These are phyloP conservation scores for Agrotis ipsilon DNA, from an alignment of 2,888 invertebrate genomes.

Conservation along the genomic window DNA sequence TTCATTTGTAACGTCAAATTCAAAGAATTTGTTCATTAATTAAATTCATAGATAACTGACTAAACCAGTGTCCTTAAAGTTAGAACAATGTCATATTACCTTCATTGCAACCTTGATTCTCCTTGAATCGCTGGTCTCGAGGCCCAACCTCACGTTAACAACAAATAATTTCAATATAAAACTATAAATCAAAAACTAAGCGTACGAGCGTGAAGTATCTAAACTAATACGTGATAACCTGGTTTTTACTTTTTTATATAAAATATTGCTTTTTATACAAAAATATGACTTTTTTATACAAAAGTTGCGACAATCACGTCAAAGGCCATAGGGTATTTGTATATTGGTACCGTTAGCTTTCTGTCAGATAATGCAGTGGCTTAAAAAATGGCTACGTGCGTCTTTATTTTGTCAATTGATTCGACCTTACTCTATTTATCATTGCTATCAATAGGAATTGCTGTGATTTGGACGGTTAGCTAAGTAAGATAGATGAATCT, in stretches of 20 bases:
- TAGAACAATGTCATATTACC: slow-evolving; percentile 1
- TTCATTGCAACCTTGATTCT: slow-evolving; percentile 13
- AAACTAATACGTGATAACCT: slow-evolving; percentile 70
- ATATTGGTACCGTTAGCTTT: slow-evolving; percentile 34
- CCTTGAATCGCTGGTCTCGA: slow-evolving; percentile 36
- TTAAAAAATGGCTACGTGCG: slow-evolving; percentile 65
- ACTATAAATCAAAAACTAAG: slow-evolving; percentile 57
- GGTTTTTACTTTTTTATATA: slow-evolving; percentile 55
- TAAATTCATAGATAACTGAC: background rate
- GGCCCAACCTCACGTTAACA: slow-evolving; percentile 52
- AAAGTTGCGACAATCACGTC: slow-evolving; percentile 65
- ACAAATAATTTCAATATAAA: slow-evolving; percentile 57
- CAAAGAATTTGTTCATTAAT: slow-evolving; percentile 20
- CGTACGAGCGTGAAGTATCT: slow-evolving; percentile 74
- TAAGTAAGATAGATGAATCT: slow-evolving; percentile 25
- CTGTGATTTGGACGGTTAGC: slow-evolving; percentile 19
- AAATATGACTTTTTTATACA: slow-evolving; percentile 51
- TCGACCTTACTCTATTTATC: slow-evolving; percentile 57
- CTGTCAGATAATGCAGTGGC: slow-evolving; percentile 40
- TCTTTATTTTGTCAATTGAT: slow-evolving; percentile 60
- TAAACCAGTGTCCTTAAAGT: background rate
- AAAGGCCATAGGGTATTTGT: slow-evolving; percentile 43
- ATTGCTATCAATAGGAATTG: slow-evolving; percentile 39
- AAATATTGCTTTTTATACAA: slow-evolving; percentile 38
- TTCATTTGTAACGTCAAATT: slow-evolving; percentile 44